phyloP scores from a whole-genome alignment of 2,888 invertebrate species.

The Thelaira solivaga region DNA sequence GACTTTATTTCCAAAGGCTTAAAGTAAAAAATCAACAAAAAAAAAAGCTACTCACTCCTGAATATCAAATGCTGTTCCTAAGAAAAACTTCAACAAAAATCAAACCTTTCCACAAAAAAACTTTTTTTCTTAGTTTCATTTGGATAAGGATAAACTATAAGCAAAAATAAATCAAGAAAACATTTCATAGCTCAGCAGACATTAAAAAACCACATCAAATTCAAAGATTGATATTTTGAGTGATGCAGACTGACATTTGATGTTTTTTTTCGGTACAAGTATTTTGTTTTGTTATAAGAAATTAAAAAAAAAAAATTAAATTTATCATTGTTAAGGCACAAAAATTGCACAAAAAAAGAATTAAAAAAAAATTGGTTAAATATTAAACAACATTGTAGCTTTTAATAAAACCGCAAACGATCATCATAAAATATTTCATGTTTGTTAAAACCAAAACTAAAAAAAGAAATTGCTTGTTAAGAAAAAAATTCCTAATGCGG shows the following conservation, averaged over 20 bases:
- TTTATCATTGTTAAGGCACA: background rate
- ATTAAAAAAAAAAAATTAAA: background rate
- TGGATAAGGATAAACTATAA: constrained; percentile 13
- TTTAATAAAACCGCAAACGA: constrained; percentile 42
- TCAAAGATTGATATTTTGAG: constrained; percentile 54
- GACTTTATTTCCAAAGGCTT: constrained; percentile 5
- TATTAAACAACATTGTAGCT: constrained; percentile 33
- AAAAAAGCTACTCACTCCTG: background rate
- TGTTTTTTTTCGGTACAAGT: constrained; percentile 4
- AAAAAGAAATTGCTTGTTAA: background rate
- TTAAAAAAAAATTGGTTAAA: constrained; percentile 11
- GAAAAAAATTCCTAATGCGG: constrained; percentile 2
- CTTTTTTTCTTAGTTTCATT: background rate
- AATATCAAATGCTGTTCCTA: constrained; percentile 33
- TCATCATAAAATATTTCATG: constrained; percentile 32
- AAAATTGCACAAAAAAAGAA: background rate
- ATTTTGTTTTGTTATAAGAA: background rate
- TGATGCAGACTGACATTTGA: constrained; percentile 57
- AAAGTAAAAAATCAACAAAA: background rate
- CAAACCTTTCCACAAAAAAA: background rate
- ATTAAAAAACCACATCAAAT: background rate
- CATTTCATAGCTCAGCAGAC: constrained; percentile 23
- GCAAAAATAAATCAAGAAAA: background rate
- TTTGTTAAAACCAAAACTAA: too few species aligned
- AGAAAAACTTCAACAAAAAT: constrained; percentile 26